Conservation (phyloP, 1,140 invertebrate genomes). For the Listronotus bonariensis region DNA sequence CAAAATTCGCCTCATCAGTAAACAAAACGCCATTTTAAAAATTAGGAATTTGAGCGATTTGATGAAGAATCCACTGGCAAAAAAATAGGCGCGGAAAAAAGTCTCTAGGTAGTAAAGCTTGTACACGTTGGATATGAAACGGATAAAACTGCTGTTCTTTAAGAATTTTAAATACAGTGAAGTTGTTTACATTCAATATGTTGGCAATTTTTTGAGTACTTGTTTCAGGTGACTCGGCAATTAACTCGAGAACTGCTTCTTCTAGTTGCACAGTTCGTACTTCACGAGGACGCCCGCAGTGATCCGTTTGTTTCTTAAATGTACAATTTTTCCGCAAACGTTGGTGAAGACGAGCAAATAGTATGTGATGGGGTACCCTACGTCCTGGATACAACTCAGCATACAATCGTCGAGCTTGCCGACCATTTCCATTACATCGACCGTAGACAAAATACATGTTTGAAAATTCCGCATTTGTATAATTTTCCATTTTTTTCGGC, state of each 20-base stretch:
- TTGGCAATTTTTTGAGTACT: background rate
- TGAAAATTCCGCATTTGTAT: constrained; percentile 18
- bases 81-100: constrained; percentile 31
- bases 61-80: constrained; percentile 22
- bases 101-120: constrained; percentile 19
- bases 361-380: constrained; percentile 27
- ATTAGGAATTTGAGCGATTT: constrained; percentile 29
- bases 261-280: constrained; percentile 28
- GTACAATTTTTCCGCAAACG: constrained; percentile 14
- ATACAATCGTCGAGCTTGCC: constrained; percentile 24
- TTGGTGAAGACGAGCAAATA: constrained; percentile 34
- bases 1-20: constrained; percentile 52
- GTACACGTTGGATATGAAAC: constrained; percentile 4
- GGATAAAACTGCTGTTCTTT: constrained; percentile 1
- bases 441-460: constrained; percentile 25
- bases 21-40: constrained; percentile 44
- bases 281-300: constrained; percentile 18
- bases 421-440: constrained; percentile 21
- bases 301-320: constrained; percentile 20
- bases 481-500: too few relatives aligned
- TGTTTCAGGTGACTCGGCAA: constrained; percentile 10
- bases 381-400: constrained; percentile 24
- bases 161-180: constrained; percentile 4
- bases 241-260: constrained; percentile 28
- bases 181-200: background rate